Base-by-base conservation (phyloP, 2,113 vertebrate species). In the Podarcis raffonei region DNA sequence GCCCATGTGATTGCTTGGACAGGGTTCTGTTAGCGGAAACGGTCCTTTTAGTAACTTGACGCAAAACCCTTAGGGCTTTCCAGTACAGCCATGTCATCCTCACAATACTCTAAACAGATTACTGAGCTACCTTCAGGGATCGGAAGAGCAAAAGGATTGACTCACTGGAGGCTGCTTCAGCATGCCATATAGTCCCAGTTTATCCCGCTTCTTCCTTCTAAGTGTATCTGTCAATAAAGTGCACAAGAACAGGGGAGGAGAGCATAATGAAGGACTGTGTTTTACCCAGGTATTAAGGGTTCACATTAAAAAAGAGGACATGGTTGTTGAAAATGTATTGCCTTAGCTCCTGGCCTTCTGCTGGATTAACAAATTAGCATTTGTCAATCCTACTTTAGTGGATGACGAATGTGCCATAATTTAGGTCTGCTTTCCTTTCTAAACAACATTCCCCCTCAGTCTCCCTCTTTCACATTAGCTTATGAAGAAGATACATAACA, bases 401-500 rank as follows among this genome's bases (percentile, higher is more conserved):
- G n/a, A 6, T 75, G 32, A 32, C 42, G 25, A 48, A 78, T 48
- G 8, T 25, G 42, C 76, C 9, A 78, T 30, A 12, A 30, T 48
- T 18, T 59, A 0, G 20, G 8, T 32, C 15, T 8, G 42, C 18
- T 0, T 1, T 9, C 75, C 78, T 89, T 30, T 77, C 59, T 13
- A 1, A 0, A 0, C 81, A 37, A 35, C 9, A 2, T 16, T 83
- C 69, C 16, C 16, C 1, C 83, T 81, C 53, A 81, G 69, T 82
- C 90, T 92, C 87, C 86, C 79, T 83, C 57, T 92, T 92, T 59
- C 16, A 32, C 53, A 59, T 30, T 69, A 79, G 82, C 59, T 84
- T 35, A 32, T n/a, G 23, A 76, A 39, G 9, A 39, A 13, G 25
- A 65, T 23, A 39, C 18, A 39, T 7, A 20, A 62, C 13, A 62